phyloP scores from a whole-genome alignment of 2,888 invertebrate species.

The Coelopa pilipes region DNA sequence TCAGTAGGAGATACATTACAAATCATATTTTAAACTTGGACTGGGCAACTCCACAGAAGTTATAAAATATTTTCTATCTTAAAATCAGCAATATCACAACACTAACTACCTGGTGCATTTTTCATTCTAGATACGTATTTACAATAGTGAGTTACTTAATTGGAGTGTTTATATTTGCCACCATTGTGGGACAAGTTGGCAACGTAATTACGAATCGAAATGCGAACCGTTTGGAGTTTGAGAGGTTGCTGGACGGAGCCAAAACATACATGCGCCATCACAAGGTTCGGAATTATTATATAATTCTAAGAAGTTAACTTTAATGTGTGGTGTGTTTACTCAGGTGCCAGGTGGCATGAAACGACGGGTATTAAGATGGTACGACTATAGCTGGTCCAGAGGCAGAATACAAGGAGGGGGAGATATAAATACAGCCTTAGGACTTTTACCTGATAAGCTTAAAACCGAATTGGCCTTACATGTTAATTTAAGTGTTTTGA shows the following conservation, averaged over 20 bases:
- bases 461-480: slow-evolving; percentile 96
- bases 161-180: slow-evolving; percentile 97
- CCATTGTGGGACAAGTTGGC: slow-evolving; percentile 97
- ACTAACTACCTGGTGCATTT: too few relatives aligned
- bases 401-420: slow-evolving; percentile 96
- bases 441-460: slow-evolving; percentile 92
- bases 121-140: slow-evolving; percentile 83
- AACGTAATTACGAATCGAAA: slow-evolving; percentile 98
- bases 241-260: slow-evolving; percentile 92
- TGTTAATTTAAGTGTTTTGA: slow-evolving; percentile 93
- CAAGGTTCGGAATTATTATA: slow-evolving; percentile 69
- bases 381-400: slow-evolving; percentile 97
- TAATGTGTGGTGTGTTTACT: slow-evolving; percentile 57
- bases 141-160: slow-evolving; percentile 97
- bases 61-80: too few relatives aligned
- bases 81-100: too few relatives aligned
- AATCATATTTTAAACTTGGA: too few relatives aligned
- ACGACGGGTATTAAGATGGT: slow-evolving; percentile 94
- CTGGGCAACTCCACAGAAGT: too few relatives aligned
- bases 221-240: slow-evolving; percentile 94
- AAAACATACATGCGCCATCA: slow-evolving; percentile 98
- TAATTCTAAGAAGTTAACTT: not conserved
- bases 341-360: slow-evolving; percentile 89
- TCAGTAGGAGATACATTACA: too few relatives aligned
- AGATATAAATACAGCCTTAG: slow-evolving; percentile 94